Base-by-base conservation (phyloP, 2,888 invertebrate species). In the Carabus problematicus region DNA sequence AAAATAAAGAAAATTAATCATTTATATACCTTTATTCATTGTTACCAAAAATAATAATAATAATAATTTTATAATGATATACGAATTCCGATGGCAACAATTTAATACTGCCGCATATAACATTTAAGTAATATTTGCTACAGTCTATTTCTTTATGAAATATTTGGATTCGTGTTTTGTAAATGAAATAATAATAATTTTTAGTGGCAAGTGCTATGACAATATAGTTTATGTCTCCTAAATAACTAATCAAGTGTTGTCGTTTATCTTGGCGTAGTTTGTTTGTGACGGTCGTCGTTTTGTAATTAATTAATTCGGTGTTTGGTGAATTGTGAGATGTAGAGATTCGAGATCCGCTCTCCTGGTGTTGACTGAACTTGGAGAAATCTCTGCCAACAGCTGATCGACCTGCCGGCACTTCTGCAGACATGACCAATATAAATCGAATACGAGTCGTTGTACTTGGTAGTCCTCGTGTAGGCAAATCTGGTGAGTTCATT, bases 371-470 rank as follows among this genome's bases (percentile, higher is more conserved):
- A 41, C 12, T 43, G 67, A 67, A 60, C 54, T 67, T 60, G 60
- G 67, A 49, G 67, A 67, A 67, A 67, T 67, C 59, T 67, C 43
- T 14, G 56, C n/a, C 49, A 71, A 61, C 69, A 69, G 69, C 69
- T 69, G 69, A 69, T 69, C 54, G 39, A 39, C 39, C 16, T 52
- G 52, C 52, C 52, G 52, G 52, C 16, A 52, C 52, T 52, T 29
- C 19, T 60, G 67, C 60, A 67, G 67, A 67, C 67, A 90, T 91
- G 91, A 91, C 91, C 84, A 90, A 91, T 84, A 89, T 90, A 81
- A 90, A 89, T 84, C 88, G 89, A 82, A 91, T 91, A 83, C 87
- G 89, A 85, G 90, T 91, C 82, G 91, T 91, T 84, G 91, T 91
- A 81, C 85, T 91, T 80, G 91, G 91, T 78, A 89, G 90, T 81